Evolutionary conservation across 2,113 vertebrate species (phyloP).

Genomic region (Halichoeres trimaculatus): DNA sequence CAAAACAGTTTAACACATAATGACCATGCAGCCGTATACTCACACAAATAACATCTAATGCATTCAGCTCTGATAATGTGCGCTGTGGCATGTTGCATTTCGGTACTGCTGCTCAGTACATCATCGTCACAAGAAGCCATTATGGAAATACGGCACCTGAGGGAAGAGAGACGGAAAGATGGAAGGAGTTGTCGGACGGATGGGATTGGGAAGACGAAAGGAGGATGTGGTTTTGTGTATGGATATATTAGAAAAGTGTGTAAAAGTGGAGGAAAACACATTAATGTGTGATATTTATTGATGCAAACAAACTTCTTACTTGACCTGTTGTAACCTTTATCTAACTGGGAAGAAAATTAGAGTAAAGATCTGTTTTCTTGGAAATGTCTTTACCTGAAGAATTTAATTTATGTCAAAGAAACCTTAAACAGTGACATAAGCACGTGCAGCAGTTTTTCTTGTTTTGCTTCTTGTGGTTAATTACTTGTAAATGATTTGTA

Average conservation of each 20-base stretch:
- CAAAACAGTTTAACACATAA: conserved; percentile 81
- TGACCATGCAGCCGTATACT: conserved; percentile 67
- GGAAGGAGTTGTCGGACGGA: conserved; percentile 58
- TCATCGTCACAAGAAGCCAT: conserved; percentile 81
- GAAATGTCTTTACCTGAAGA: too few relatives aligned
- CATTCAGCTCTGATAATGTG: conserved; percentile 79
- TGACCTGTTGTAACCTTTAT: too few relatives aligned
- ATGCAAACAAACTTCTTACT: too few relatives aligned
- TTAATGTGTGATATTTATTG: too few relatives aligned
- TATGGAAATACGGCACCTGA: conserved; percentile 85
- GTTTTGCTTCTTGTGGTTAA: too few relatives aligned
- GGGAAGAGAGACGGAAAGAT: conserved; percentile 73
- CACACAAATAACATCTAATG: conserved; percentile 82
- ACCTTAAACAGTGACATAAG: too few relatives aligned
- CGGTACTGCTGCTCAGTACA: conserved; percentile 79
- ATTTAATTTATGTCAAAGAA: too few relatives aligned
- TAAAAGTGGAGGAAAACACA: too few relatives aligned
- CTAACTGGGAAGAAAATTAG: too few relatives aligned
- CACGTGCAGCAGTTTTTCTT: too few relatives aligned
- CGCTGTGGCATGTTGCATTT: conserved; percentile 79
- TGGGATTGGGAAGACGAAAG: conserved; percentile 25
- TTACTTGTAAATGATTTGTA: too few relatives aligned
- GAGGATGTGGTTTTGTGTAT: conserved; percentile 17
- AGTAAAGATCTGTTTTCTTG: too few relatives aligned
- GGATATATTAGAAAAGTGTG: neutral